Evolutionary conservation across 2,888 invertebrate genomes (phyloP).

Genomic region (Tenthredo notha): DNA sequence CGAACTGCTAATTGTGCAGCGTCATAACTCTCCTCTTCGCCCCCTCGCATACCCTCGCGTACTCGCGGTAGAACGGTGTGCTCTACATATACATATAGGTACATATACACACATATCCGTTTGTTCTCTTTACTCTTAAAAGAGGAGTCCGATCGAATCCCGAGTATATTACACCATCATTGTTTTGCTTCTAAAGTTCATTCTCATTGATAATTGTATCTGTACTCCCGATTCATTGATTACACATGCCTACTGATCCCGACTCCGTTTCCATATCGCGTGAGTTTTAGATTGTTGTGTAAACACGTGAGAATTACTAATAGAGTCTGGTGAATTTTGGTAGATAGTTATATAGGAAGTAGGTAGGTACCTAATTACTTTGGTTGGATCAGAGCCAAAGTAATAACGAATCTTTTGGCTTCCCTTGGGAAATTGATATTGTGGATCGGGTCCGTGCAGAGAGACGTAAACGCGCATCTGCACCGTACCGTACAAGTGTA

Average conservation of each 20-base stretch:
- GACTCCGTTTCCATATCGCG: not conserved
- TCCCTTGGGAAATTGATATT: conserved; percentile 48
- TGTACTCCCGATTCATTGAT: not conserved
- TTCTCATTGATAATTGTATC: not conserved
- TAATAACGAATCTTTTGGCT: conserved; percentile 48
- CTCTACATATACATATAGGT: not conserved
- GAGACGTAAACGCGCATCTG: not conserved
- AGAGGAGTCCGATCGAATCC: not conserved
- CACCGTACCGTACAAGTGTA: conserved; percentile 1
- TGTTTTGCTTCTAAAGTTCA: not conserved
- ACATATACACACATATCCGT: not conserved
- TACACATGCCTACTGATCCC: not conserved
- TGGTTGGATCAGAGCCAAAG: conserved; percentile 43
- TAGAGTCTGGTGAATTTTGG: conserved; percentile 21
- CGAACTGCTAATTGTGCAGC: conserved; percentile 78
- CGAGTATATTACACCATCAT: conserved; percentile 1
- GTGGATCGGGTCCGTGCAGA: conserved; percentile 20
- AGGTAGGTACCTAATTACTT: conserved; percentile 39
- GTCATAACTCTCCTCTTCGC: conserved; percentile 74
- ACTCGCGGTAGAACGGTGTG: not conserved
- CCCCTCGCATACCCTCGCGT: conserved; percentile 41
- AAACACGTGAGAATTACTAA: conserved; percentile 9
- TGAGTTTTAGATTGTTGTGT: not conserved
- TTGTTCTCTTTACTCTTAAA: not conserved
- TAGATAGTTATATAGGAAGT: not conserved